Percentiles rank a stretch among this genome's conserved stretches.
phyloP scores from a whole-genome alignment of 1,140 invertebrate genomes.

The Pogonomyrmex californicus region DNA sequence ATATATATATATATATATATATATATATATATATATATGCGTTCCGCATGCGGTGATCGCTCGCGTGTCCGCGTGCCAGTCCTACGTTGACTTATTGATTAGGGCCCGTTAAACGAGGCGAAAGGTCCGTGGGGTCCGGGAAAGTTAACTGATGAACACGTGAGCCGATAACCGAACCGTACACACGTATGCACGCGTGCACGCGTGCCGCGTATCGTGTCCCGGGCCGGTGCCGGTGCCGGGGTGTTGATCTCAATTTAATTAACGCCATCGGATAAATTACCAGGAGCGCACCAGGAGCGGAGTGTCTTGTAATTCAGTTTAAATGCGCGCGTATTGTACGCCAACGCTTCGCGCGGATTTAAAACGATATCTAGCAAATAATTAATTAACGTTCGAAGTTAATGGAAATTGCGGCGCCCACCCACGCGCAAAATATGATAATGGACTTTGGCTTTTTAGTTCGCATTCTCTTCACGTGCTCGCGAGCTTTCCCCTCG shows the following conservation, averaged over 20 bases:
- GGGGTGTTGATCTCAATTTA: conserved; percentile 61
- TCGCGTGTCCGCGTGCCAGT: conserved; percentile 2
- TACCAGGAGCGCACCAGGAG: conserved; percentile 1
- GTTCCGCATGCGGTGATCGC: neutral
- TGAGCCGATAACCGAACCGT: conserved; percentile 20
- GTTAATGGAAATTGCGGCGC: neutral
- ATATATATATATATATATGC: no score
- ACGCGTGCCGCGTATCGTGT: conserved; percentile 27
- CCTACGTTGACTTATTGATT: conserved; percentile 44
- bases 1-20: no score
- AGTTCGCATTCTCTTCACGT: neutral
- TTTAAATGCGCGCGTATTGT: neutral
- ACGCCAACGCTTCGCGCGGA: neutral
- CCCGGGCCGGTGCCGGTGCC: neutral
- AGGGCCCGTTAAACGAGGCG: conserved; percentile 22
- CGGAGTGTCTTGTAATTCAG: neutral
- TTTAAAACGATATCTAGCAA: neutral
- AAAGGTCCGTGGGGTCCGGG: conserved; percentile 37
- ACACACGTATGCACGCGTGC: neutral
- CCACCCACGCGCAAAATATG: neutral
- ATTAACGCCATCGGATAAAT: conserved; percentile 59
- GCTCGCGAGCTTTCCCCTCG: neutral
- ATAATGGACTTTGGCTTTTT: neutral
- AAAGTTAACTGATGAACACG: conserved; percentile 63
- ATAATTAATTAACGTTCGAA: neutral